Evolutionary conservation across 1,140 invertebrate genomes (phyloP), one percentile per base, ranked within the genome.

Genomic region (Phocides pigmalion): DNA sequence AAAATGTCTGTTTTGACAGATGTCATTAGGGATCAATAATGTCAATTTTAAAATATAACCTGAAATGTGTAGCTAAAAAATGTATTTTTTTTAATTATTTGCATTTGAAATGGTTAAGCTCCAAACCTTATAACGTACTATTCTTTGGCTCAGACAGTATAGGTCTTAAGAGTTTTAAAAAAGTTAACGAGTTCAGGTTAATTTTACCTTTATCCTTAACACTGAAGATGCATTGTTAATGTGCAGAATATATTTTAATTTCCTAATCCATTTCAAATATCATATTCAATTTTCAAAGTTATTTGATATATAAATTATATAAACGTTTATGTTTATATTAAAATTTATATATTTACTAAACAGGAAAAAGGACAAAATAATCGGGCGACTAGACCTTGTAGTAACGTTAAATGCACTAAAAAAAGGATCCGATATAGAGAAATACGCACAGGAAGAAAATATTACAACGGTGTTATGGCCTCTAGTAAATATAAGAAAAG

Each of bases 71-170:
- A 12, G 56, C 71, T 66, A 70, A 64, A 67, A 72, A 66, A 66
- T 44, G 79, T 35, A 49, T 70, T 66, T 59, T 66, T 66, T 47
- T 77, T 54, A 78, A 58, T 42, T 63, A 53, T 47, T 16, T 51
- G 39, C 65, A 56, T 73, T 54, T 64, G 4, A 67, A 68, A 28
- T 56, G 62, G 51, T 76, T 71, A 44, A 56, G 66, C 25, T 62
- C 15, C 37, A 74, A 62, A 61, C 70, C 67, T 41, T 87, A 87
- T 32, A 90, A 84, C 70, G 74, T 89, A 0, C 69, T 90, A n/a
- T 90, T 89, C 62, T 89, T 89, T 67, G 88, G 88, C 14, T 89
- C 88, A 15, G 87, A 90, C 50, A 64, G 47, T 32, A 90, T 90
- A 32, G 81, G 79, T n/a, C 70, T 89, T 14, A 84, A 73, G 54